phyloP scores from a whole-genome alignment of 1,140 invertebrate genomes.

The Dolichoris vasculosae region DNA sequence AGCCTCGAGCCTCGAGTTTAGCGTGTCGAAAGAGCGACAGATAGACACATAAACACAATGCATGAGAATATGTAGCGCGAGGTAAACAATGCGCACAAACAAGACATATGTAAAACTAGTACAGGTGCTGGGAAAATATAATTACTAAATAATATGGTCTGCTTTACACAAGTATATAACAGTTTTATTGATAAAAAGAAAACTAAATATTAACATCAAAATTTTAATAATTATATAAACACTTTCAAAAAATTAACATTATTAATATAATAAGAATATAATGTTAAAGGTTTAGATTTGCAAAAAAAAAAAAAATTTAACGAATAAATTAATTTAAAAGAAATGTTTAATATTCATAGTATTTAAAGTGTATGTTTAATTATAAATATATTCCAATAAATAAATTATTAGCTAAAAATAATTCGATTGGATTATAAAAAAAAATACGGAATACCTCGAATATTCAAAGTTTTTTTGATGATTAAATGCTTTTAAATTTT shows the following conservation, averaged over 20 bases:
- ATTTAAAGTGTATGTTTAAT: no score
- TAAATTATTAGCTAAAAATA: no score
- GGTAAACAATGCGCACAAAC: constrained; percentile 19
- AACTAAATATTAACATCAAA: background rate
- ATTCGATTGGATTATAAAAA: no score
- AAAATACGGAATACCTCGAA: no score
- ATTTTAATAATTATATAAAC: background rate
- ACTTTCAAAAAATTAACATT: background rate
- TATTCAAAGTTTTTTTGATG: no score
- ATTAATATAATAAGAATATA: no score
- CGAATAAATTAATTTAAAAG: no score
- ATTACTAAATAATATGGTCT: constrained; percentile 27
- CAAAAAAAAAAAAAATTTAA: no score
- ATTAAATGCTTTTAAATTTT: no score
- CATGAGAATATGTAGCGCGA: background rate
- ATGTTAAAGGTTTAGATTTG: no score
- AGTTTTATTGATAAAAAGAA: background rate
- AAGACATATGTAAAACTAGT: background rate
- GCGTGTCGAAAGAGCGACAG: background rate
- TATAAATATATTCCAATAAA: no score
- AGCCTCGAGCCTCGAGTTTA: constrained; percentile 16
- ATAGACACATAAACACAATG: background rate
- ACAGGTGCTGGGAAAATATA: constrained; percentile 7
- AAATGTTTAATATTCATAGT: no score
- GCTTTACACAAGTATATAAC: background rate